These are phyloP conservation scores for Ctenodactylus gundi DNA, from an alignment of 2,113 vertebrate species.

Conservation along the genomic window DNA sequence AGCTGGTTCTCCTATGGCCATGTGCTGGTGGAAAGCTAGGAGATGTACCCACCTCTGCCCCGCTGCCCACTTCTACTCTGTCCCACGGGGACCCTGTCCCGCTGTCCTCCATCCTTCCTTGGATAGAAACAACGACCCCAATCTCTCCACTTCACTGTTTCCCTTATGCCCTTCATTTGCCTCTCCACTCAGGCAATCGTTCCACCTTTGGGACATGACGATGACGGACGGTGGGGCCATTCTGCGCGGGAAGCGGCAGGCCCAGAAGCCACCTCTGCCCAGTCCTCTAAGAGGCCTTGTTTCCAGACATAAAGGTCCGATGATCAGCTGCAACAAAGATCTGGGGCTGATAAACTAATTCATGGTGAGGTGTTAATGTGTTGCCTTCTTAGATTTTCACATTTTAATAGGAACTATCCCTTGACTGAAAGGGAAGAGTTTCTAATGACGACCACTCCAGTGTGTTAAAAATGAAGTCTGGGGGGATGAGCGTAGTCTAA, in stretches of 20 bases:
- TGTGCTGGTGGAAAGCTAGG: accelerated
- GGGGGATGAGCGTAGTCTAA: no score
- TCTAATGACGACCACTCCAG: not conserved
- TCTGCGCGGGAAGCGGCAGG: no score
- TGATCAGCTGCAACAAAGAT: not conserved
- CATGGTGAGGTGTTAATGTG: not conserved
- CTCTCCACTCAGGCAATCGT: not conserved
- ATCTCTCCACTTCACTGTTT: not conserved
- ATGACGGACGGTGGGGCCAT: no score
- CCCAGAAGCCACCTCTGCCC: not conserved
- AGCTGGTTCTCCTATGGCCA: accelerated
- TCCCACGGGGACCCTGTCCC: no score
- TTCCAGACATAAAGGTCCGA: not conserved
- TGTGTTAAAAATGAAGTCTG: not conserved
- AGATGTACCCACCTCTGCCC: not conserved
- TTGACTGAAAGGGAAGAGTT: slow-evolving; percentile 24
- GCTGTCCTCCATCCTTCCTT: accelerated
- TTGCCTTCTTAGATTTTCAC: not conserved
- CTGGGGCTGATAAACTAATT: not conserved
- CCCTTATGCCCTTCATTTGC: accelerated
- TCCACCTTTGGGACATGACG: not conserved
- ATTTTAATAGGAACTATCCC: slow-evolving; percentile 23
- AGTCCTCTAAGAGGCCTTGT: not conserved
- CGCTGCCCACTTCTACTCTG: no score
- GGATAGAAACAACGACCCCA: accelerated